Evolutionary conservation across 1,140 invertebrate genomes (phyloP), one percentile per base, ranked within the genome.

Genomic region (Bombyx mori): DNA sequence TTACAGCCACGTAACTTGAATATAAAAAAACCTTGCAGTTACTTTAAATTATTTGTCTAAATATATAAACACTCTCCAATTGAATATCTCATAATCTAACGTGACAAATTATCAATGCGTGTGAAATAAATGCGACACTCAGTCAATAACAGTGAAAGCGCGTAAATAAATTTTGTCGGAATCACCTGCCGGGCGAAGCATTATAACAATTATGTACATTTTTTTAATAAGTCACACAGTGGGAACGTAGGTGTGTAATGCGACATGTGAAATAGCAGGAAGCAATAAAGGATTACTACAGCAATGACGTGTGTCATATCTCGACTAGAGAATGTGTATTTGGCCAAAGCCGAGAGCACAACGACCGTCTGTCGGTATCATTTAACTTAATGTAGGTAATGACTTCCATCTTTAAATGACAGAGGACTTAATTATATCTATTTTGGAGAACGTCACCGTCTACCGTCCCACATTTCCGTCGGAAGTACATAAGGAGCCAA

Each of bases 401-500:
- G 60, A 62, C 49, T 54, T 54, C 53, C 47, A 44, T 42, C 56
- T 56, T 44, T 8, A 51, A 51, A 51, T 51, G 6, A 35, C 42
- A 9, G 53, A 49, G n/a, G 12, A 47, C 52, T 55, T 63, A 63
- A 63, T 63, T 63, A 52, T 59, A 59, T 26, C 43, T 45, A 56
- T 56, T 56, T 22, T 63, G 57, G 12, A 43, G 48, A 47, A 49
- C 46, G 54, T 46, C 54, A 63, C 51, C 47, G 55, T 68, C 58
- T 69, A 67, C 63, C 63, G 62, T 62, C 77, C 73, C 78, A 79
- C 71, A 80, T 83, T 75, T 86, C 83, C 83, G 83, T 74, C 80
- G 83, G 83, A 86, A 80, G 63, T 58, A 63, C 61, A 52, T 55
- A 63, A 70, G 63, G 56, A 59, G 64, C 66, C 68, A 73, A 75